Base-by-base conservation (phyloP, 2,888 invertebrate species). In the Falcaria lacertinaria region DNA sequence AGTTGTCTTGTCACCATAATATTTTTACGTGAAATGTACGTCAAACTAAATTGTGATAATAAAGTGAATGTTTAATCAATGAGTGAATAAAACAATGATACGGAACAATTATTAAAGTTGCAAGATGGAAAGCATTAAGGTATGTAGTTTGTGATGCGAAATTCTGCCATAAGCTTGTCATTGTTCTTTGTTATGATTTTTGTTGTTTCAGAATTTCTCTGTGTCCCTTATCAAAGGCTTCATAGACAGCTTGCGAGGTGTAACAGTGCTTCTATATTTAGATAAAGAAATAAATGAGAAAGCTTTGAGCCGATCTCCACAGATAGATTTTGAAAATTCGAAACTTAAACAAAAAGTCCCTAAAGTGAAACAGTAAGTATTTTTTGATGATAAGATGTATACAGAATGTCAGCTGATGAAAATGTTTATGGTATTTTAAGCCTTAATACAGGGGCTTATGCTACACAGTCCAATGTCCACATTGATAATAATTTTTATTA, bases 211-310 rank as follows among this genome's bases (percentile, higher is more conserved):
- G 94, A 91, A 90, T 72, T 91, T 93, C 73, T 76, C 91, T 46
- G 82, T 90, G 64, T 93, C 94, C 44, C 81, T 94, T 60, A 89
- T 92, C 59, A 92, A 92, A 74, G 96, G 96, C 4, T 87, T 95
- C 50, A 90, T 92, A 69, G 96, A 96, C 78, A 96, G 96, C 76
- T 90, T 96, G 53, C 92, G 92, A 65, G 96, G 96, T 52, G 93
- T 94, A 63, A 89, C 93, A 14, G 92, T 94, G 43, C 90, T 96
- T 54, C 92, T 95, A 69, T 93, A 93, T 74, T 91, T 96, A 79
- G 96, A 96, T 80, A 94, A 93, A 71, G 94, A 94, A 85, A 93
- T 95, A 47, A 93, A 94, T 68, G 91, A 94, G 64, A 88, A 91
- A 47, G 86, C 90, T 14, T 63, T 90, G 36, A 80, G 90, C 62